Conservation (phyloP, 2,888 invertebrate species). For the Torymus auratus region DNA sequence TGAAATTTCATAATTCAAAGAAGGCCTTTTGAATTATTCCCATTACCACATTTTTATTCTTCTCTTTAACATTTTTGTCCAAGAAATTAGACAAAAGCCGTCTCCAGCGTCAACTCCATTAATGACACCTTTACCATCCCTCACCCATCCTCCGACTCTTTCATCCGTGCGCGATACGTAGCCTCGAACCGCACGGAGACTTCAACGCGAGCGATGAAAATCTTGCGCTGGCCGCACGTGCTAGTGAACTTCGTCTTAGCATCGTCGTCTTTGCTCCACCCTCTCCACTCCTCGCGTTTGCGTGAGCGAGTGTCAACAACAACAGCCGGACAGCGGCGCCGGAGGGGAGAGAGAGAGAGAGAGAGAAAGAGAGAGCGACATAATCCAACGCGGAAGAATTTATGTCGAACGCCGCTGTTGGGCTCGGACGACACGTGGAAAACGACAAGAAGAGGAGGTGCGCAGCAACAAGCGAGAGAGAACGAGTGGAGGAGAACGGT, state of each 20-base stretch:
- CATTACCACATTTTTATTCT: too few relatives aligned
- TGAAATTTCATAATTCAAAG: too few relatives aligned
- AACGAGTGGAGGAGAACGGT: neutral
- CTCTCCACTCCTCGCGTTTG: neutral
- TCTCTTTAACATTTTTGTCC: too few relatives aligned
- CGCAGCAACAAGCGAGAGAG: neutral
- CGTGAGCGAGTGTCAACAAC: constrained; percentile 8
- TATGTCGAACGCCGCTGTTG: constrained; percentile 1
- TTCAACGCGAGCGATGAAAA: constrained; percentile 44
- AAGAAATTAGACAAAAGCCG: too few relatives aligned
- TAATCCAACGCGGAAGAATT: constrained; percentile 46
- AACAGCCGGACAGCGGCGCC: constrained; percentile 8
- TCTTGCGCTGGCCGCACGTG: neutral
- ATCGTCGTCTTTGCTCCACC: neutral
- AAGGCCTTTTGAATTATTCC: too few relatives aligned
- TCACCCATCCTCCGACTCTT: too few relatives aligned
- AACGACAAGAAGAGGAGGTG: constrained; percentile 12
- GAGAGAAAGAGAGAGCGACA: neutral
- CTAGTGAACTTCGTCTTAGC: constrained; percentile 9
- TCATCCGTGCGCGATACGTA: too few relatives aligned
- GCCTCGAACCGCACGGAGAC: constrained; percentile 24
- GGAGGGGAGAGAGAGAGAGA: neutral
- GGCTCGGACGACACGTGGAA: neutral
- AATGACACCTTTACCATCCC: too few relatives aligned
- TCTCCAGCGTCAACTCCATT: too few relatives aligned